These are phyloP conservation scores for Neosilurus hyrtlii DNA, from an alignment of 2,797 vertebrate genomes.

Conservation along the genomic window DNA sequence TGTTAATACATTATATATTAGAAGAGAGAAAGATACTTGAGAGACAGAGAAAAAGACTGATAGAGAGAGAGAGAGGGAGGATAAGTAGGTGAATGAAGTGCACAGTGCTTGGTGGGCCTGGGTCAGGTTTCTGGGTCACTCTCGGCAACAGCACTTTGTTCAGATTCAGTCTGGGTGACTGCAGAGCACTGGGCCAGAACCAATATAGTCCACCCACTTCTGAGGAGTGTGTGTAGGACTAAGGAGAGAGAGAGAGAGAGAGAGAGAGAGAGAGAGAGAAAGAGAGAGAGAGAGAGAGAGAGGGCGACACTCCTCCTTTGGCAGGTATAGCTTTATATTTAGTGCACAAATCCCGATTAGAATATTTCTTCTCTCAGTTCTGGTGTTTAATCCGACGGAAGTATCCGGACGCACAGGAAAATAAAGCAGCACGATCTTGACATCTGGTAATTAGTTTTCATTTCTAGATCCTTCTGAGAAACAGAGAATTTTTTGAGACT, in stretches of 20 bases:
- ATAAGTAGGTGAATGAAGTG: conserved; percentile 43
- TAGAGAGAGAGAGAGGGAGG: not conserved
- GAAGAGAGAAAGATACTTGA: not conserved
- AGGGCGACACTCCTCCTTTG: conserved; percentile 23
- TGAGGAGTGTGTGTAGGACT: not conserved
- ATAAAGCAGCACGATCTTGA: conserved; percentile 11
- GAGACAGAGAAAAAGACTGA: conserved; percentile 10
- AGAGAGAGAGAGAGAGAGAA: too few relatives aligned
- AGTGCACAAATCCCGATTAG: conserved; percentile 8
- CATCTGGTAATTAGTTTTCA: conserved; percentile 43
- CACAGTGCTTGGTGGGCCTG: conserved; percentile 46
- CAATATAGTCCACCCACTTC: conserved; percentile 41
- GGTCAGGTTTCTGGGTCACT: conserved; percentile 60
- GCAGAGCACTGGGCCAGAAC: conserved; percentile 57
- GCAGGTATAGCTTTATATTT: conserved; percentile 40
- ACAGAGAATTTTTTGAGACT: not conserved
- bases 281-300: not conserved
- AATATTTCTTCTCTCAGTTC: conserved; percentile 11
- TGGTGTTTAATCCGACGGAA: conserved; percentile 34
- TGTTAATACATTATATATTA: not conserved
- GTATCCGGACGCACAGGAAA: conserved; percentile 3
- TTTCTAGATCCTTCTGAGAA: conserved; percentile 1
- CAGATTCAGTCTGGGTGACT: conserved; percentile 52
- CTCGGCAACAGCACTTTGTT: conserved; percentile 53
- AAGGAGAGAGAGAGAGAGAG: not conserved